These are phyloP conservation scores for Ptychadena robeensis DNA, from an alignment of 2,797 vertebrate genomes.

Conservation along the genomic window DNA sequence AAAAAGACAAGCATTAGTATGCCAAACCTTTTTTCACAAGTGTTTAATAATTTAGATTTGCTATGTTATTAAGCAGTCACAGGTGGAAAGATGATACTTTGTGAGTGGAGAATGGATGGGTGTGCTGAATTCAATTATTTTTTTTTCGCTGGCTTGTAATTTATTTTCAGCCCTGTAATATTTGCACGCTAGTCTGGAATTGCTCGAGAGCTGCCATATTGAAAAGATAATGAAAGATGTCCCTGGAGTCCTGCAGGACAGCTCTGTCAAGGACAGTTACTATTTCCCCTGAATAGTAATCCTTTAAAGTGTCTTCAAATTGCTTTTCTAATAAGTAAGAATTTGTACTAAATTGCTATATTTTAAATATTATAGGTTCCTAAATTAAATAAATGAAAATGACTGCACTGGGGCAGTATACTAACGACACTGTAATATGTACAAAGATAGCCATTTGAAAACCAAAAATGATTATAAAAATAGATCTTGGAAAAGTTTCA, in stretches of 20 bases:
- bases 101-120: conserved; percentile 36
- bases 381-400: not conserved
- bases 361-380: not conserved
- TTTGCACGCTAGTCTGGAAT: conserved; percentile 40
- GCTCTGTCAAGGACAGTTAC: conserved; percentile 35
- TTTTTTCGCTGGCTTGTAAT: conserved; percentile 29
- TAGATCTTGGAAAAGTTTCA: not conserved
- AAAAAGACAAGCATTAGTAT: conserved; percentile 54
- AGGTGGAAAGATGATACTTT: conserved; percentile 57
- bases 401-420: not conserved
- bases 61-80: conserved; percentile 55
- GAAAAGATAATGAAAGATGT: conserved; percentile 46
- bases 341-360: not conserved
- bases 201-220: conserved; percentile 51
- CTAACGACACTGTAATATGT: not conserved
- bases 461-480: not conserved
- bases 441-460: not conserved
- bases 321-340: not conserved
- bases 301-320: conserved; percentile 12
- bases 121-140: conserved; percentile 49
- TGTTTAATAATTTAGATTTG: conserved; percentile 59
- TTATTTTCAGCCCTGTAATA: conserved; percentile 47
- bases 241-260: conserved; percentile 26
- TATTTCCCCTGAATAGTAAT: conserved; percentile 28
- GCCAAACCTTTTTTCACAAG: conserved; percentile 59